Evolutionary conservation across 2,888 invertebrate genomes (phyloP).

Genomic region (Xanthia icteritia): DNA sequence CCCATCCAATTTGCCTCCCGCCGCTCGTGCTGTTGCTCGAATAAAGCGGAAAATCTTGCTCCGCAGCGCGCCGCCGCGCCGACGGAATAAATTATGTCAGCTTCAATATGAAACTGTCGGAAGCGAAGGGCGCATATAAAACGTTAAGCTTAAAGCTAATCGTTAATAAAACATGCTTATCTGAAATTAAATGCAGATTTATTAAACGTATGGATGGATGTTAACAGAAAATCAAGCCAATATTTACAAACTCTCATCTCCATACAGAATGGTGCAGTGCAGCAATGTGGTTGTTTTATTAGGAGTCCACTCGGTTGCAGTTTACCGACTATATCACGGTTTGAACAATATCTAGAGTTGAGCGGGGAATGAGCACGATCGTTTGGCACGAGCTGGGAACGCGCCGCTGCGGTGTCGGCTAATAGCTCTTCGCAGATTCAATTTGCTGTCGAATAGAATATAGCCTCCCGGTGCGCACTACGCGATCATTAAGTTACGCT

Average conservation of each 20-base stretch:
- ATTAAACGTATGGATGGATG: slow-evolving; percentile 23
- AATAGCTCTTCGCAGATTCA: slow-evolving; percentile 89
- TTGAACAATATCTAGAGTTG: slow-evolving; percentile 79
- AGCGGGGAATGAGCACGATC: slow-evolving; percentile 80
- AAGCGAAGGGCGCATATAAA: slow-evolving; percentile 69
- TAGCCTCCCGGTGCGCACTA: slow-evolving; percentile 84
- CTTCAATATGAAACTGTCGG: slow-evolving; percentile 78
- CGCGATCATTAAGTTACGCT: slow-evolving; percentile 87
- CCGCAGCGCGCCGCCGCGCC: slow-evolving; percentile 73
- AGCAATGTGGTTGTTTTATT: slow-evolving; percentile 75
- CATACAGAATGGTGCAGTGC: slow-evolving; percentile 56
- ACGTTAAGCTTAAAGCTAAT: slow-evolving; percentile 56
- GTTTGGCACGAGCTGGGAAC: slow-evolving; percentile 81
- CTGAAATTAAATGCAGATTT: slow-evolving; percentile 48
- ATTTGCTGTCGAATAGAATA: slow-evolving; percentile 88
- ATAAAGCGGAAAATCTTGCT: slow-evolving; percentile 88
- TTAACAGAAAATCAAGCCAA: slow-evolving; percentile 35
- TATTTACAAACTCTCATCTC: slow-evolving; percentile 40
- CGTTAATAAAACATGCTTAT: slow-evolving; percentile 55
- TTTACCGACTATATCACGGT: slow-evolving; percentile 76
- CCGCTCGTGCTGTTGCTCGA: slow-evolving; percentile 84
- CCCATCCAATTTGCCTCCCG: slow-evolving; percentile 88
- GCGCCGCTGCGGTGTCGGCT: slow-evolving; percentile 85
- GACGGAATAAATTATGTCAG: slow-evolving; percentile 85
- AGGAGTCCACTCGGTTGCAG: slow-evolving; percentile 71